Percentiles rank a stretch among this genome's conserved stretches.
Conservation (phyloP, 2,113 vertebrate genomes). For the Alaudala cheleensis region DNA sequence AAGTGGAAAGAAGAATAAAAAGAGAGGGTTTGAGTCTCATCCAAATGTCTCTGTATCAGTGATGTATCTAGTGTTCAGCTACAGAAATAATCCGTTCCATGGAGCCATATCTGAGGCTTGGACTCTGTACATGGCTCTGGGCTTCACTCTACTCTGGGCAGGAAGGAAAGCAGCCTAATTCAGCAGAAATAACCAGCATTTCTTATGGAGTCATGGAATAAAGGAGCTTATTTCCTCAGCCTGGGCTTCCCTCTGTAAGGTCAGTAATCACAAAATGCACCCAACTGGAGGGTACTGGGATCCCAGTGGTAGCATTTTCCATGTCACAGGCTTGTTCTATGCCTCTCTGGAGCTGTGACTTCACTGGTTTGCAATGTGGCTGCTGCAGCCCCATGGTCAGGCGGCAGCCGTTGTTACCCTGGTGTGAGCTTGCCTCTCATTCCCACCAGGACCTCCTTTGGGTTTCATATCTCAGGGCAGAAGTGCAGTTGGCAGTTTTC, state of each 20-base stretch:
- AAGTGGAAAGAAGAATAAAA: neutral
- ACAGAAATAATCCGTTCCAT: neutral
- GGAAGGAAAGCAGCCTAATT: neutral
- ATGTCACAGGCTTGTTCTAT: neutral
- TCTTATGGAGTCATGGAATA: neutral
- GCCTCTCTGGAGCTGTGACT: neutral
- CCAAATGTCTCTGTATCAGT: neutral
- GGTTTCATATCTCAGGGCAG: neutral
- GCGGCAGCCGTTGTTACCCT: neutral
- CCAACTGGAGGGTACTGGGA: neutral
- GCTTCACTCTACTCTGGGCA: neutral
- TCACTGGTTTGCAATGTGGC: neutral
- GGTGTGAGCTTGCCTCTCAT: neutral
- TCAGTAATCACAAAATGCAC: neutral
- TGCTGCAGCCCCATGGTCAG: fast-evolving
- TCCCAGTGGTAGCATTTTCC: neutral
- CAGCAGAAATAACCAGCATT: neutral
- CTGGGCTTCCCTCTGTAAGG: neutral
- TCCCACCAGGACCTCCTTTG: neutral
- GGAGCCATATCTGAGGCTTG: neutral
- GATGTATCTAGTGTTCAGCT: neutral
- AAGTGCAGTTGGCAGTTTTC: neutral
- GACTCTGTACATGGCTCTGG: neutral
- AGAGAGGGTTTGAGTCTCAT: neutral
- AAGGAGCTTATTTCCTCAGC: neutral